Percentiles rank a stretch among this genome's conserved stretches.
phyloP scores from a whole-genome alignment of 2,797 vertebrate species.

The Phoeniculus purpureus region DNA sequence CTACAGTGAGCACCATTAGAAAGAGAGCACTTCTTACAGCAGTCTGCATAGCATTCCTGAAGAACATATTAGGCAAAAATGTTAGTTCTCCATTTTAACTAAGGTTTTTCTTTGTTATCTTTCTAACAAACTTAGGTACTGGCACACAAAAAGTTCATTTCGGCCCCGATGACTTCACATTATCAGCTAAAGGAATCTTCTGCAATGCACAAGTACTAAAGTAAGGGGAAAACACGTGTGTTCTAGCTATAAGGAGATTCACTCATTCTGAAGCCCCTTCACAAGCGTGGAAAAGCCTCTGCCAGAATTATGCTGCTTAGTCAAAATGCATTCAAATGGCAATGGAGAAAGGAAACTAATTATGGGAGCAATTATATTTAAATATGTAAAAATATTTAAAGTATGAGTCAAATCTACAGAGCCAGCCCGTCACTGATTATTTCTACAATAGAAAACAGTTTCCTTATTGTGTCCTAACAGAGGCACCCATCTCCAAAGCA shows the following conservation, averaged over 20 bases:
- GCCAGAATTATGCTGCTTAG: not conserved
- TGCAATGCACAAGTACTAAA: not conserved
- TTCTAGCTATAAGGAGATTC: not conserved
- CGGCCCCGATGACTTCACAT: not conserved
- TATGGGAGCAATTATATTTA: not conserved
- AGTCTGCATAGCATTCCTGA: slow-evolving; percentile 93
- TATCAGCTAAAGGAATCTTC: not conserved
- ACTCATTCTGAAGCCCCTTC: not conserved
- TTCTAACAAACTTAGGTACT: not conserved
- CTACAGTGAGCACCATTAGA: slow-evolving; percentile 97
- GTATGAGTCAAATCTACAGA: not conserved
- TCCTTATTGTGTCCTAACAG: not conserved
- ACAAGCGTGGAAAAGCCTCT: not conserved
- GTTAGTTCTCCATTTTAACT: not conserved
- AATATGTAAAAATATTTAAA: not conserved
- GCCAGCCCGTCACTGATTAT: not conserved
- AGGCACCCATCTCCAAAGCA: not conserved
- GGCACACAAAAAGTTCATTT: not conserved
- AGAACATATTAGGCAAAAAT: slow-evolving; percentile 40
- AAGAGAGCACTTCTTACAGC: slow-evolving; percentile 98
- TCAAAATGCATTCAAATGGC: not conserved
- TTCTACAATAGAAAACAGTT: not conserved
- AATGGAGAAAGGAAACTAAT: not conserved
- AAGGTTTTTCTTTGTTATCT: not conserved
- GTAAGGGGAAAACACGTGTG: not conserved